A percentile compares a stretch with the other conserved stretches of the same genome.
Evolutionary conservation across 2,888 invertebrate genomes (phyloP).

Genomic region (Cephus rjabovi): DNA sequence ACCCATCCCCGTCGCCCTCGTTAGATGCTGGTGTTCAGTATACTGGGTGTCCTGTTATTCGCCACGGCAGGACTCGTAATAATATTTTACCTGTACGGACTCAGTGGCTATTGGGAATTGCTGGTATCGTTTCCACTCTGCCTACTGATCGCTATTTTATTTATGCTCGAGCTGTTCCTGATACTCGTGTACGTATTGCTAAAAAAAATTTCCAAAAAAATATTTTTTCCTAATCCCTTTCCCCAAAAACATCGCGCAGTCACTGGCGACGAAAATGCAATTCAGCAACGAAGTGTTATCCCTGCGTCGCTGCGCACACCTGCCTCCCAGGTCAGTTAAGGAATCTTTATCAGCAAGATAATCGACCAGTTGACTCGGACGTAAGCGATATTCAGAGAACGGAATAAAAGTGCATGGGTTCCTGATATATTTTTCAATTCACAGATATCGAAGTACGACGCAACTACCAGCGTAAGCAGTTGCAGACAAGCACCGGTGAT

Average conservation of each 20-base stretch:
- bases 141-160: slow-evolving; percentile 40
- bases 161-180: slow-evolving; percentile 44
- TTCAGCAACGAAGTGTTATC: background rate
- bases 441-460: slow-evolving; percentile 30
- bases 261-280: background rate
- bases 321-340: background rate
- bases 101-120: slow-evolving; percentile 24
- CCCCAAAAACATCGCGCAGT: background rate
- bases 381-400: background rate
- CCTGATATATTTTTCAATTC: background rate
- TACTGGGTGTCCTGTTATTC: slow-evolving; percentile 49
- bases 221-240: background rate
- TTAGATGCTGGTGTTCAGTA: slow-evolving; percentile 50
- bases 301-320: background rate
- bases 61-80: slow-evolving; percentile 38
- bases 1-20: background rate
- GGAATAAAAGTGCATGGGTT: background rate
- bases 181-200: slow-evolving; percentile 42
- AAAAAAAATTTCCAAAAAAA: background rate
- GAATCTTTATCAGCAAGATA: background rate
- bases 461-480: slow-evolving; percentile 50
- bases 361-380: background rate
- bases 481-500: slow-evolving; percentile 25
- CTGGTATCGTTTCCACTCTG: slow-evolving; percentile 36
- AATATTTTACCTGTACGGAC: slow-evolving; percentile 15